Base-by-base conservation (phyloP, 2,888 invertebrate genomes). In the Marronus borbonicus region DNA sequence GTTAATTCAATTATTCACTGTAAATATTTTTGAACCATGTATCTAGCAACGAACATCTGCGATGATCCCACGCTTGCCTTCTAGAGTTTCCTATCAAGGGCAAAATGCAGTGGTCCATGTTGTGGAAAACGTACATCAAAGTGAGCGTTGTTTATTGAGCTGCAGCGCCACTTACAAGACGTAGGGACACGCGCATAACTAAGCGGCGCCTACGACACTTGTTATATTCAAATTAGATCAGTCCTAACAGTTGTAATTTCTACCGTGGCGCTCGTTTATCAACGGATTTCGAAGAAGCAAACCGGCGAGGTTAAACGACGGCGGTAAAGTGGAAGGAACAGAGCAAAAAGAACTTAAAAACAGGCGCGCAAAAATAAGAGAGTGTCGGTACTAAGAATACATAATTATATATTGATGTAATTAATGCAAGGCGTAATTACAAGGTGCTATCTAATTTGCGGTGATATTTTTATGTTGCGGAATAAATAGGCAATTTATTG, bases 161-260 rank as follows among this genome's bases (percentile, higher is more conserved):
- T 80, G 82, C 84, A 83, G 84, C 84, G 83, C 84, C 84, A 85
- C 84, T 85, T 85, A 85, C 85, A 85, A 85, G 85, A 84, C 84
- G 82, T 80, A 81, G 80, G 83, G 83, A 84, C 85, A 85, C 85
- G 85, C 82, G 85, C 84, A 85, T 85, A 86, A 85, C 85, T 85
- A 85, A 85, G 82, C 82, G 84, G 85, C 85, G 85, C 86, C 86
- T 85, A 85, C 86, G 85, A 84, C 84, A 85, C 84, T 84, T 84
- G 85, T 86, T 85, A 84, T 85, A 86, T 86, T 86, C 85, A 86
- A 86, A 86, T 86, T 86, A 86, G 84, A 80, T 82, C 81, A 80
- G 79, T 82, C 81, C 81, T 81, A 84, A 85, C 86, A 86, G 84
- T 84, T 85, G 86, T 86, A 84, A 81, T 81, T 83, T 84, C 83